Percentiles rank a stretch among this genome's conserved stretches.
Conservation (phyloP, 1,140 invertebrate species). For the Hesperophylax magnus region DNA sequence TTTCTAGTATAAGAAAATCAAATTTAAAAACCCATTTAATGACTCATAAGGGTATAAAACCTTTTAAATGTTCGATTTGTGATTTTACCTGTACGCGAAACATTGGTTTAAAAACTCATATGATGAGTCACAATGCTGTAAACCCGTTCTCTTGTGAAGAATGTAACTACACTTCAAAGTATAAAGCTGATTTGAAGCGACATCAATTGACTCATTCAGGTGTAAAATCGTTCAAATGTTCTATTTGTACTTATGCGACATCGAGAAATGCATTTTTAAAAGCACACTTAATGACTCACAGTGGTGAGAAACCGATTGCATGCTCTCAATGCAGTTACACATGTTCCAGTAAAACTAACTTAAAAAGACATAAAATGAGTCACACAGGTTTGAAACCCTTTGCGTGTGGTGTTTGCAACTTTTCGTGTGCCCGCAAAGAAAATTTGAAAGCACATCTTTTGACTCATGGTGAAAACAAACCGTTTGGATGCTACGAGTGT, state of each 20-base stretch:
- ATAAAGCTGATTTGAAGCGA: not conserved
- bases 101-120: not conserved
- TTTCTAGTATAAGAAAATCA: not conserved
- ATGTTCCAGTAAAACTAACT: not conserved
- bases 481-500: not conserved
- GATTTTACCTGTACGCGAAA: not conserved
- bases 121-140: not conserved
- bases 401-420: not conserved
- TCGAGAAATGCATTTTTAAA: not conserved
- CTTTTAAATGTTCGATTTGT: conserved; percentile 1
- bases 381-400: not conserved
- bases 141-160: not conserved
- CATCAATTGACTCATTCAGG: conserved; percentile 15
- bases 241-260: not conserved
- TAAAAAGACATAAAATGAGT: conserved; percentile 1
- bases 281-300: not conserved
- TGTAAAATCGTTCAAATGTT: conserved; percentile 16
- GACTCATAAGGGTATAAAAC: conserved; percentile 1
- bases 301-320: not conserved
- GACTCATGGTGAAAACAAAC: not conserved
- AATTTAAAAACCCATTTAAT: conserved; percentile 1
- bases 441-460: not conserved
- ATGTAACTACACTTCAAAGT: not conserved
- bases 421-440: not conserved
- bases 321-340: conserved; percentile 17